Evolutionary conservation across 1,140 invertebrate species (phyloP), one percentile per base, ranked within the genome.

Genomic region (Hyles vespertilio): DNA sequence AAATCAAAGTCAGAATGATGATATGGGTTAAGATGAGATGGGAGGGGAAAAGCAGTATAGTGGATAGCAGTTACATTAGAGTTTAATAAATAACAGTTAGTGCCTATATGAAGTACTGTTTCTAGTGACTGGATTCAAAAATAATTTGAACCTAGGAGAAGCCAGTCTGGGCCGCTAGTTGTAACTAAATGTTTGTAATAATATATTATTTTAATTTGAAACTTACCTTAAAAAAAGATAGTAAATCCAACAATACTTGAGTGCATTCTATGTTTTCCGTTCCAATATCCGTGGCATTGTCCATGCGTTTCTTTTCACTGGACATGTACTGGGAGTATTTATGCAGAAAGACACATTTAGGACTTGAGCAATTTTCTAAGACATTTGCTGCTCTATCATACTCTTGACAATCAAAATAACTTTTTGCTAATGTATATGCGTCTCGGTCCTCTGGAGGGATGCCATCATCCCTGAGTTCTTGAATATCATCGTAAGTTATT

Each of bases 401-500:
- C 86, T 99, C 97, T 72, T 96, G 95, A 10, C 95, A 89, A 89
- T 98, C 96, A 84, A 98, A 98, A 77, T 97, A 98, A 69, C 94
- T 94, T 84, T 96, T 97, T 0, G 96, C 95, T 58, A 98, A 78
- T 33, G 92, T 91, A 77, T 96, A 98, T 6, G 91, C 87, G 72
- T 96, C 94, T 53, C 92, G 92, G 75, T 96, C 93, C 67, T 92
- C 84, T 68, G 70, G n/a, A 61, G 69, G 7, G 47, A 80, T 89
- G 72, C 73, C 72, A 61, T 92, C 84, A 3, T 84, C 73, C 12
- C 80, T 70, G 34, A 76, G 56, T 48, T 82, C 81, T 45, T 80
- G 75, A 4, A 72, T 33, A 49, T 92, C 83, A 54, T 77, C 75
- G 48, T 84, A 71, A 45, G 65, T 67, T 59, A 93, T 72, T 74